Evolutionary conservation across 2,888 invertebrate species (phyloP).

Genomic region (Ceriagrion tenellum): DNA sequence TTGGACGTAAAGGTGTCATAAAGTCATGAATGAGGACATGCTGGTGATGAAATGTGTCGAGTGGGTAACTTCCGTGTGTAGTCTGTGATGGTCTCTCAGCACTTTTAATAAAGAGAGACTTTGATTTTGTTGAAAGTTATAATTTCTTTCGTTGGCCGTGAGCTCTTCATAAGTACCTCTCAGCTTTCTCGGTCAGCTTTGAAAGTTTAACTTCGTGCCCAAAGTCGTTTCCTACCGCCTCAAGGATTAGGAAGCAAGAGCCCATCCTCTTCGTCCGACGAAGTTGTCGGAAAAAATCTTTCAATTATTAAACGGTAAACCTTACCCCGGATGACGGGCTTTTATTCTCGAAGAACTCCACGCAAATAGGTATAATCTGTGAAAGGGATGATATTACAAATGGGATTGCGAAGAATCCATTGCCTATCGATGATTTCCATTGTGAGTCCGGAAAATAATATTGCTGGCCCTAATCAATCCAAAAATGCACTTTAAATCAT

Average conservation of each 20-base stretch:
- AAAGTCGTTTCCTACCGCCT: neutral
- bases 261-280: neutral
- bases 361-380: neutral
- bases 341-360: neutral
- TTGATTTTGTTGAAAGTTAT: neutral
- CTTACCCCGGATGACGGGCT: neutral
- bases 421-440: neutral
- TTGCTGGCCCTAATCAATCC: too few relatives aligned
- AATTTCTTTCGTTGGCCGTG: neutral
- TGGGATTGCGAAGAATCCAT: too few relatives aligned
- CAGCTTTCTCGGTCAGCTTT: neutral
- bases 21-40: too few relatives aligned
- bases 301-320: neutral
- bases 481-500: too few relatives aligned
- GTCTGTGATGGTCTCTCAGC: neutral
- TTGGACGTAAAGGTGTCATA: too few relatives aligned
- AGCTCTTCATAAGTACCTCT: neutral
- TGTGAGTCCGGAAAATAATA: too few relatives aligned
- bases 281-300: neutral
- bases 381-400: too few relatives aligned
- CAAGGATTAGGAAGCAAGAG: neutral
- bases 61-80: neutral
- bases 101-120: neutral
- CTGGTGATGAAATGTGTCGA: neutral
- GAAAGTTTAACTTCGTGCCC: neutral